A percentile compares a stretch with the other conserved stretches of the same genome.
Evolutionary conservation across 1,140 invertebrate genomes (phyloP).

Genomic region (Campodea augens): DNA sequence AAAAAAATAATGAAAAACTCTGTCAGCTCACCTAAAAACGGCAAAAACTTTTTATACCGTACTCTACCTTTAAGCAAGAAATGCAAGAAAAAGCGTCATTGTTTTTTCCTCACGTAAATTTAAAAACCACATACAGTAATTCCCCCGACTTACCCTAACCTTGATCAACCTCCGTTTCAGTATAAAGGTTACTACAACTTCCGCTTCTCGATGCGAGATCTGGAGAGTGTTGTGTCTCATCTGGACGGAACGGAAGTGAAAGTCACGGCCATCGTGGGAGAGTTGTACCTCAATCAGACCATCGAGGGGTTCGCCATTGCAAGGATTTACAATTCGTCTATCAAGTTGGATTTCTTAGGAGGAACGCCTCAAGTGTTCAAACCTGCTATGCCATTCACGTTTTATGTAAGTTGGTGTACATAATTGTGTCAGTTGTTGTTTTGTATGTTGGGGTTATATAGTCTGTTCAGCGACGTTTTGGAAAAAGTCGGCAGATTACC

Average conservation of each 20-base stretch:
- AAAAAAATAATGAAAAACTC: too few relatives aligned
- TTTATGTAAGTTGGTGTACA: conserved; percentile 39
- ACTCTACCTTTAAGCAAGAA: too few relatives aligned
- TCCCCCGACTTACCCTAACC: too few relatives aligned
- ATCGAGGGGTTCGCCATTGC: conserved; percentile 71
- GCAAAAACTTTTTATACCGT: too few relatives aligned
- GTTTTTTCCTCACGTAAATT: too few relatives aligned
- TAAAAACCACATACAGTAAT: too few relatives aligned
- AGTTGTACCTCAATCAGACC: conserved; percentile 68
- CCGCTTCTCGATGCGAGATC: conserved; percentile 57
- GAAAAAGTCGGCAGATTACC: too few relatives aligned
- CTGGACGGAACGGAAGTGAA: conserved; percentile 63
- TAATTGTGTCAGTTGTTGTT: not conserved
- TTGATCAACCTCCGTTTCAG: too few relatives aligned
- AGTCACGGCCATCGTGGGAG: conserved; percentile 74
- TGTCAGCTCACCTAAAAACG: too few relatives aligned
- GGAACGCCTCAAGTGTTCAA: conserved; percentile 84
- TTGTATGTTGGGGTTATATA: not conserved
- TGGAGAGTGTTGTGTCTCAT: conserved; percentile 40
- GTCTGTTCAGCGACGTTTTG: too few relatives aligned
- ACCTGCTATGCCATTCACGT: conserved; percentile 67
- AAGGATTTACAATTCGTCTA: conserved; percentile 64
- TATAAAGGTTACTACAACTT: conserved; percentile 76
- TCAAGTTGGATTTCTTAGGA: conserved; percentile 65
- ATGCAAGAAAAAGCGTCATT: too few relatives aligned